Evolutionary conservation across 1,140 invertebrate genomes (phyloP).

Genomic region (Coelopa frigida): DNA sequence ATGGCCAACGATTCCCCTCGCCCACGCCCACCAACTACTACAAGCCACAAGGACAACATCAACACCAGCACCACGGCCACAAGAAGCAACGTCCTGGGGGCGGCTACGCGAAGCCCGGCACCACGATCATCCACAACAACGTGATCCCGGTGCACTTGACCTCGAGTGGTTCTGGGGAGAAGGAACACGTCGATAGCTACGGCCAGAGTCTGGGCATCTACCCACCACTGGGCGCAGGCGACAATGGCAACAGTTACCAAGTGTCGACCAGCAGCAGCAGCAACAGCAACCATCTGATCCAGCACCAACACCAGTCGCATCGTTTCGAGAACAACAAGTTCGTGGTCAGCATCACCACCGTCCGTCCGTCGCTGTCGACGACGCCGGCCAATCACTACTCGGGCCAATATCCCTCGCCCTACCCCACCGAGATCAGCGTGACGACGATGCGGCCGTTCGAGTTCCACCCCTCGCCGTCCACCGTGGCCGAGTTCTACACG

Average conservation of each 20-base stretch:
- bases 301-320: neutral
- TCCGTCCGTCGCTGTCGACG: slow-evolving; percentile 14
- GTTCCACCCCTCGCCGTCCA: slow-evolving; percentile 24
- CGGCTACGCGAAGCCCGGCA: slow-evolving; percentile 17
- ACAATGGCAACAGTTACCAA: slow-evolving; percentile 11
- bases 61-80: slow-evolving; percentile 15
- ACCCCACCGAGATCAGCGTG: slow-evolving; percentile 18
- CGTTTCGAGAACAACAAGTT: slow-evolving; percentile 14
- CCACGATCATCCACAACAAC: slow-evolving; percentile 43
- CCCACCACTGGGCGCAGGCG: slow-evolving; percentile 15
- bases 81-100: slow-evolving; percentile 14
- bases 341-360: slow-evolving; percentile 23
- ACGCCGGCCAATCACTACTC: slow-evolving; percentile 17
- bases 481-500: slow-evolving; percentile 29
- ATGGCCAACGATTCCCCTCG: too few relatives aligned
- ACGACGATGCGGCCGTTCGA: slow-evolving; percentile 30
- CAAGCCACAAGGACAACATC: too few relatives aligned
- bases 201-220: slow-evolving; percentile 34
- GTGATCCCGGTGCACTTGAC: slow-evolving; percentile 35
- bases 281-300: too few relatives aligned
- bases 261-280: neutral
- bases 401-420: slow-evolving; percentile 21
- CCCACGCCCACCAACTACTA: too few relatives aligned
- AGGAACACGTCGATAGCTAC: slow-evolving; percentile 32
- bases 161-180: slow-evolving; percentile 31